Percentiles rank a stretch among this genome's conserved stretches.
phyloP scores from a whole-genome alignment of 2,113 vertebrate genomes.

The Salvelinus fontinalis region DNA sequence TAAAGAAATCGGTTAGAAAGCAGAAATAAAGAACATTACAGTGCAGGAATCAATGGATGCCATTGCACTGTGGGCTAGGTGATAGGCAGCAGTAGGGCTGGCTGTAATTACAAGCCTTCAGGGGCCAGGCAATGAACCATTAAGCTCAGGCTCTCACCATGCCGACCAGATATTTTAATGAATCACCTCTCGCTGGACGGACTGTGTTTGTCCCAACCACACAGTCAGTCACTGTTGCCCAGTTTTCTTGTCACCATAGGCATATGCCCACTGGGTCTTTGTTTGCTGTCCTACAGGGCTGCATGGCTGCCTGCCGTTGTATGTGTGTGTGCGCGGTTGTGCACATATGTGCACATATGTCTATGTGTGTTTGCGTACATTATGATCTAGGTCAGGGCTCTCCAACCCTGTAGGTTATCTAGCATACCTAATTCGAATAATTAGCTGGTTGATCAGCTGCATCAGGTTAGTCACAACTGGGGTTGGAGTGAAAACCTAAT shows the following conservation, averaged over 20 bases:
- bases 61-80: background rate
- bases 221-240: conserved; percentile 24
- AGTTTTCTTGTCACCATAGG: conserved; percentile 16
- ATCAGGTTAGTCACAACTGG: no score
- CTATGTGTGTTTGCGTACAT: background rate
- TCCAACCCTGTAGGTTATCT: no score
- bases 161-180: conserved; percentile 30
- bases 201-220: conserved; percentile 27
- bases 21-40: background rate
- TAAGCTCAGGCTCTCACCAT: conserved; percentile 14
- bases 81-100: no score
- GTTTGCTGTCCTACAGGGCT: conserved; percentile 51
- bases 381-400: conserved; percentile 5
- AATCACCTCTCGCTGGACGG: conserved; percentile 16
- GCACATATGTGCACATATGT: background rate
- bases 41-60: background rate
- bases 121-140: background rate
- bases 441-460: no score
- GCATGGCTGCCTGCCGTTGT: conserved; percentile 49
- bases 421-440: no score
- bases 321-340: conserved; percentile 12
- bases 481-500: no score
- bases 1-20: no score
- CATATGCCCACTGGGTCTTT: conserved; percentile 39
- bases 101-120: conserved; percentile 4